A percentile compares a stretch with the other conserved stretches of the same genome.
Conservation (phyloP, 2,113 vertebrate genomes). For the Pangasianodon gigas region DNA sequence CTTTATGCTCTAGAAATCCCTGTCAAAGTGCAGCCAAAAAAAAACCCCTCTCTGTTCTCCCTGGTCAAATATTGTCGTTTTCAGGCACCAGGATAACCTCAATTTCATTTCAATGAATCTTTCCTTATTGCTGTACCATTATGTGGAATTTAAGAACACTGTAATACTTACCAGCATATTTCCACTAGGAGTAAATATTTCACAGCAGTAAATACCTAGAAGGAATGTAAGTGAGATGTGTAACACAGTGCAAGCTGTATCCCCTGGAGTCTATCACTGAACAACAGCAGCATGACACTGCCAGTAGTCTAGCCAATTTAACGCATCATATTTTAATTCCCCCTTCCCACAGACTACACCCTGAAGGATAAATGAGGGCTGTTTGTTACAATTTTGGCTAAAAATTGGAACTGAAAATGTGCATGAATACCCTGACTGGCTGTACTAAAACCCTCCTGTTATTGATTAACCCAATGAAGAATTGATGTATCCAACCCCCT, state of each 20-base stretch:
- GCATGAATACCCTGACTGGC: background rate
- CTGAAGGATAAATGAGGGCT: background rate
- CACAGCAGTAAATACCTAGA: background rate
- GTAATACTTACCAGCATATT: background rate
- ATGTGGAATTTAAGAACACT: background rate
- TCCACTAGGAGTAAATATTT: background rate
- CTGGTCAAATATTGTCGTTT: background rate
- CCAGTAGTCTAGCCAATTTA: slow-evolving; percentile 5
- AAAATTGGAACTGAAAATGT: background rate
- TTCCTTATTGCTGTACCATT: background rate
- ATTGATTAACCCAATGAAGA: slow-evolving; percentile 6
- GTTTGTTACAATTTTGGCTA: background rate
- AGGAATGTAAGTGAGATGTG: slow-evolving; percentile 4
- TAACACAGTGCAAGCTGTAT: background rate
- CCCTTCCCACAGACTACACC: background rate
- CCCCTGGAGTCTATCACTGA: background rate
- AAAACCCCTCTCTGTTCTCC: background rate
- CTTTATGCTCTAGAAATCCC: background rate
- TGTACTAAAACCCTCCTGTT: slow-evolving; percentile 2
- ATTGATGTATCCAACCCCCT: background rate
- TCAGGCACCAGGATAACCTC: background rate
- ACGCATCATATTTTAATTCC: slow-evolving; percentile 19
- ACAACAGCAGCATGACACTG: slow-evolving; percentile 4
- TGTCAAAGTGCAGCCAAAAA: background rate
- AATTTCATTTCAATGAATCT: background rate